Conservation (phyloP, 2,888 invertebrate genomes). For the Eulithis prunata region DNA sequence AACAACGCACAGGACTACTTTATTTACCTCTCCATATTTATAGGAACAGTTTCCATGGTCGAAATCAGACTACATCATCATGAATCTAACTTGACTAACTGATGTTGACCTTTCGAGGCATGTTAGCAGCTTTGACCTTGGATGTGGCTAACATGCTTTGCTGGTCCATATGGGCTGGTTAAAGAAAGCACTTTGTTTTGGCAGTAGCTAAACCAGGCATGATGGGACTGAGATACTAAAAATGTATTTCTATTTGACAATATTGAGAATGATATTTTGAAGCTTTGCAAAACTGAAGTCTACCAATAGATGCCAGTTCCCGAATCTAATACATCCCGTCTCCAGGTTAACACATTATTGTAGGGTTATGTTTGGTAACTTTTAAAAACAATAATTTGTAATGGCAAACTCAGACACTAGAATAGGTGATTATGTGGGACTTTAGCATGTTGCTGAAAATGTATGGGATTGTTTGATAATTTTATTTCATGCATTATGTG, state of each 20-base stretch:
- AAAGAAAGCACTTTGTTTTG: slow-evolving; percentile 1
- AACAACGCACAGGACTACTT: background rate
- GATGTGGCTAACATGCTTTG: background rate
- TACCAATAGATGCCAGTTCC: no score
- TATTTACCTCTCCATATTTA: background rate
- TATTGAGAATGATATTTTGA: background rate
- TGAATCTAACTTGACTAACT: slow-evolving; percentile 2
- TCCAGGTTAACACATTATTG: no score
- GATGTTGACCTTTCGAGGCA: background rate
- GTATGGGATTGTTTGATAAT: background rate
- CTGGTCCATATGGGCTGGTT: background rate
- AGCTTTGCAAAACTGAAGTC: no score
- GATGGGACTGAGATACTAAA: background rate
- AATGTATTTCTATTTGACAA: background rate
- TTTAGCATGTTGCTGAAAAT: slow-evolving; percentile 1
- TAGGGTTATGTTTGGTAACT: no score
- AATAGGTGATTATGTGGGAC: background rate
- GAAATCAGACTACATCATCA: slow-evolving; percentile 1
- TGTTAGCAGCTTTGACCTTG: background rate
- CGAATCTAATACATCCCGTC: no score
- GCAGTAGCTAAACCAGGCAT: background rate
- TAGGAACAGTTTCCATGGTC: background rate
- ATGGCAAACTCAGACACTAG: no score
- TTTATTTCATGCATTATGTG: slow-evolving; percentile 1
- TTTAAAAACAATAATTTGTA: no score